A percentile compares a stretch with the other conserved stretches of the same genome.
Conservation (phyloP, 2,113 vertebrate species). For the Sebastes schlegelii region DNA sequence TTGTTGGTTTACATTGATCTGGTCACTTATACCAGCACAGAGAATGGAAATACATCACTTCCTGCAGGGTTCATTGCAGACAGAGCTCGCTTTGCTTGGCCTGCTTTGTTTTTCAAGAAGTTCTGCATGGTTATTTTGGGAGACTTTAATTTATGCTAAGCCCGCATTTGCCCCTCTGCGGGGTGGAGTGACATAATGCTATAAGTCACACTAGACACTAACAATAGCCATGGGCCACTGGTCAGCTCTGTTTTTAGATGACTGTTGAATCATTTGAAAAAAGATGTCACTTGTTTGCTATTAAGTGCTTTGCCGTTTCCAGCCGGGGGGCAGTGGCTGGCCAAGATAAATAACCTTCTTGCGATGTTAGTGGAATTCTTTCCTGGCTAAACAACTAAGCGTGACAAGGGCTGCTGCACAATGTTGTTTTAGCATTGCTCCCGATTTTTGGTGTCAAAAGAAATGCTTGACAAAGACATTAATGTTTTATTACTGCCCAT, state of each 20-base stretch:
- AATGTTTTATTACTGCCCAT: conserved; percentile 65
- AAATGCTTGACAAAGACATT: conserved; percentile 56
- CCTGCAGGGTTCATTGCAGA: background rate
- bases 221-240: conserved; percentile 81
- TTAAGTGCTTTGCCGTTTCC: conserved; percentile 83
- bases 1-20: conserved; percentile 7
- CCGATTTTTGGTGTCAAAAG: conserved; percentile 54
- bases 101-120: conserved; percentile 67
- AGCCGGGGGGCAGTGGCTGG: conserved; percentile 68
- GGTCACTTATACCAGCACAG: background rate
- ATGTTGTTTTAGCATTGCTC: conserved; percentile 47
- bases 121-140: conserved; percentile 75
- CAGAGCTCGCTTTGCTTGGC: conserved; percentile 17
- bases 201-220: conserved; percentile 84
- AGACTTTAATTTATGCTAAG: conserved; percentile 82
- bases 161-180: conserved; percentile 70
- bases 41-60: conserved; percentile 6
- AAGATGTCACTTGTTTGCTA: conserved; percentile 84
- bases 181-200: conserved; percentile 78
- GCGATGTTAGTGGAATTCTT: conserved; percentile 72
- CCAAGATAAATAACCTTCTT: conserved; percentile 84
- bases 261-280: conserved; percentile 82
- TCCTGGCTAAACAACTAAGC: conserved; percentile 75
- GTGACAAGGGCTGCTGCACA: conserved; percentile 64
- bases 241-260: conserved; percentile 81